phyloP scores from a whole-genome alignment of 2,888 invertebrate species.

The Aquatica leii region DNA sequence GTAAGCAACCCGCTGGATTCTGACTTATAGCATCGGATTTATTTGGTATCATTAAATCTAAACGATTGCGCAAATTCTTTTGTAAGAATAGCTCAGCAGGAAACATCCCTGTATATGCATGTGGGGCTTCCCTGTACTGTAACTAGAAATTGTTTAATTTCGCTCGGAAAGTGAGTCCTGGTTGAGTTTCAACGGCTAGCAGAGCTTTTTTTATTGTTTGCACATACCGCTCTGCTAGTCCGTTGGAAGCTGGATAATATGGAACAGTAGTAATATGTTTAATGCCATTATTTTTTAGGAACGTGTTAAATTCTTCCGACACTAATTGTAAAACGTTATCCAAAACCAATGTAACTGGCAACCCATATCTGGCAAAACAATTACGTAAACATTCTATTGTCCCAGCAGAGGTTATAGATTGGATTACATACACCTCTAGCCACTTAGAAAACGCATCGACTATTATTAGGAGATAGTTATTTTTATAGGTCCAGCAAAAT shows the following conservation, averaged over 20 bases:
- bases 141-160: no score
- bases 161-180: no score
- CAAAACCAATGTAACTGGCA: neutral
- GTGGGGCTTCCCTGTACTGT: no score
- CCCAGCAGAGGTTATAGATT: neutral
- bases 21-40: no score
- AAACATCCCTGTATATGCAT: no score
- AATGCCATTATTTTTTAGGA: neutral
- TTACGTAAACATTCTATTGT: neutral
- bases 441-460: neutral
- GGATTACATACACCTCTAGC: neutral
- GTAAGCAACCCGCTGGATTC: no score
- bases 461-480: neutral
- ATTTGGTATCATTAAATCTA: no score
- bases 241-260: neutral
- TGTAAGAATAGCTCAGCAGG: no score
- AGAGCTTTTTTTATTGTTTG: neutral
- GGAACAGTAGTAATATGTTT: neutral
- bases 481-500: neutral
- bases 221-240: neutral
- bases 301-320: neutral
- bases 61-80: no score
- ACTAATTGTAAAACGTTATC: neutral
- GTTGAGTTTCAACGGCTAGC: no score
- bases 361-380: neutral